phyloP scores from a whole-genome alignment of 2,888 invertebrate genomes.

The Germaria angustata region DNA sequence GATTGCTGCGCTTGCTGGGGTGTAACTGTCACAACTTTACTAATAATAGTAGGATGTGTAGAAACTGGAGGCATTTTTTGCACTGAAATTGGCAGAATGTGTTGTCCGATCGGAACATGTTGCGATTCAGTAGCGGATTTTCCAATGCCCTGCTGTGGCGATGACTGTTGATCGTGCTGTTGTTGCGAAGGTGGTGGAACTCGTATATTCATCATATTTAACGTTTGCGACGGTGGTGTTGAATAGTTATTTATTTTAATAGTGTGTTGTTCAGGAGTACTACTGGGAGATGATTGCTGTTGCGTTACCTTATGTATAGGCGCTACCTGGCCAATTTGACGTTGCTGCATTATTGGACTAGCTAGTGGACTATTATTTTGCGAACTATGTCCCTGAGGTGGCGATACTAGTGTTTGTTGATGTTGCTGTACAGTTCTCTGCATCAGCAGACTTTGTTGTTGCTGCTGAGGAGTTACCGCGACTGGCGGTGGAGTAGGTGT shows the following conservation, averaged over 20 bases:
- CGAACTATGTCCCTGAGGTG: slow-evolving; percentile 54
- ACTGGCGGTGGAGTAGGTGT: slow-evolving; percentile 59
- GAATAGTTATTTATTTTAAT: slow-evolving; percentile 67
- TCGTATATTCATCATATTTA: slow-evolving; percentile 62
- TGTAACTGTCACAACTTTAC: slow-evolving; percentile 77
- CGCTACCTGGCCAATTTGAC: slow-evolving; percentile 75
- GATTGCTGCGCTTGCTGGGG: slow-evolving; percentile 76
- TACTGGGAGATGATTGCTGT: slow-evolving; percentile 70
- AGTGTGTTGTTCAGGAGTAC: slow-evolving; percentile 74
- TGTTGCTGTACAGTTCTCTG: slow-evolving; percentile 42
- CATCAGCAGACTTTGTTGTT: slow-evolving; percentile 48
- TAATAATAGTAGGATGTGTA: slow-evolving; percentile 76
- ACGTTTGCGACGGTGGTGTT: slow-evolving; percentile 59
- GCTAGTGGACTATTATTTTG: slow-evolving; percentile 52
- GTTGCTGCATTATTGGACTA: slow-evolving; percentile 52
- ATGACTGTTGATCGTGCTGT: slow-evolving; percentile 25
- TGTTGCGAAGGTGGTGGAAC: slow-evolving; percentile 55
- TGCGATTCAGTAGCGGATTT: slow-evolving; percentile 63
- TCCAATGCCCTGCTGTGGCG: slow-evolving; percentile 13
- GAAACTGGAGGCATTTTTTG: slow-evolving; percentile 75
- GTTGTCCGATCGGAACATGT: slow-evolving; percentile 66
- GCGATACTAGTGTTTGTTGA: slow-evolving; percentile 67
- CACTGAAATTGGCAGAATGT: slow-evolving; percentile 72
- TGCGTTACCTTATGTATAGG: slow-evolving; percentile 69
- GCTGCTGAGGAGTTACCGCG: slow-evolving; percentile 63